Percentiles rank a stretch among this genome's conserved stretches.
These are phyloP conservation scores for Limonius californicus DNA, from an alignment of 1,140 invertebrate species.

Conservation along the genomic window DNA sequence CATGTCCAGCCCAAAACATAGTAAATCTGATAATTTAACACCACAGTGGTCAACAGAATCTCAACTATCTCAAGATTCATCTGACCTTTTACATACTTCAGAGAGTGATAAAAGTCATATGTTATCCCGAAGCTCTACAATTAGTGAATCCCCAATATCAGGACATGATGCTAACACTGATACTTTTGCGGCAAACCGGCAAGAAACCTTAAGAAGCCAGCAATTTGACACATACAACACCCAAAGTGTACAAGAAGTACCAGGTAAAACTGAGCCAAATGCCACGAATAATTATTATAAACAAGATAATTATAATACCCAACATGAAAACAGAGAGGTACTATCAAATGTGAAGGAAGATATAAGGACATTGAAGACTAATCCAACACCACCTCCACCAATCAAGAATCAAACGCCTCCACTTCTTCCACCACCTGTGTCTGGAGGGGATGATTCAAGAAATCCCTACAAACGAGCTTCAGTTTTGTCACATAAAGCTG, in stretches of 20 bases:
- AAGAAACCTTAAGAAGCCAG: not conserved
- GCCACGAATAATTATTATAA: not conserved
- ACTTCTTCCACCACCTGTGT: conserved; percentile 24
- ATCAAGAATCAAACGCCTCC: conserved; percentile 26
- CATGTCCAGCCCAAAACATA: conserved; percentile 22
- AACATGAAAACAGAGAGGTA: conserved; percentile 40
- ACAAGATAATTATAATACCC: conserved; percentile 2
- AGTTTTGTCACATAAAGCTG: conserved; percentile 44
- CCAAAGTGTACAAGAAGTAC: not conserved
- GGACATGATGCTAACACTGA: conserved; percentile 25
- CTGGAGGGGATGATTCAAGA: conserved; percentile 27
- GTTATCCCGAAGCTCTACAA: conserved; percentile 53
- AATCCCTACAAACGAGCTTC: conserved; percentile 47
- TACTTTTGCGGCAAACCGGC: not conserved
- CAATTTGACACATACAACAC: not conserved
- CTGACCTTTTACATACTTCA: conserved; percentile 53
- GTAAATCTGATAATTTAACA: conserved; percentile 47
- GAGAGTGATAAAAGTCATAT: conserved; percentile 57
- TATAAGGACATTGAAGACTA: conserved; percentile 7
- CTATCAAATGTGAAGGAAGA: conserved; percentile 23
- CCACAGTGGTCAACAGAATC: conserved; percentile 61
- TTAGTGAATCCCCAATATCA: conserved; percentile 41
- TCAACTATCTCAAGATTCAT: conserved; percentile 58
- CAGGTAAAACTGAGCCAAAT: not conserved
- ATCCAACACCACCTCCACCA: conserved; percentile 30